phyloP scores from a whole-genome alignment of 2,797 vertebrate species.

The Coreius guichenoti region DNA sequence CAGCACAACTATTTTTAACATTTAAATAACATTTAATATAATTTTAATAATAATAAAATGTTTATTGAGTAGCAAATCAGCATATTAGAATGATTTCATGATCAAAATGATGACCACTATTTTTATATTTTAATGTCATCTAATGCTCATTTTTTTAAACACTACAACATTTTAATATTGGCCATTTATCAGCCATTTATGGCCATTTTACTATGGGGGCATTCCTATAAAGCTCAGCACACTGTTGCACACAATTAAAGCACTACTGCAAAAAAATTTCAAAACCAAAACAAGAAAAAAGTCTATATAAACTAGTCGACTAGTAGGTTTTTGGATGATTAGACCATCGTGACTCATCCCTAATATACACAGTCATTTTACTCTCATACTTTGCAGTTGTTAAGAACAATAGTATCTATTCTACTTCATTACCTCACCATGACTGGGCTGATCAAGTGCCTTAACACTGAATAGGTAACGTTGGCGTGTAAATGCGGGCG shows the following conservation, averaged over 20 bases:
- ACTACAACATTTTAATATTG: background rate
- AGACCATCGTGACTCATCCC: background rate
- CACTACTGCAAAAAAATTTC: background rate
- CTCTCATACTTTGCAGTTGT: background rate
- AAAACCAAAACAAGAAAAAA: background rate
- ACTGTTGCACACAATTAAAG: background rate
- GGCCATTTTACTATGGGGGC: background rate
- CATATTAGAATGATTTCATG: background rate
- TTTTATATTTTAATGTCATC: background rate
- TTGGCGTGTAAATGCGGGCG: background rate
- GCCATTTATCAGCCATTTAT: background rate
- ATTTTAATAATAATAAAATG: background rate
- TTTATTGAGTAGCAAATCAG: background rate
- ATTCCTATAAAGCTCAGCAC: background rate
- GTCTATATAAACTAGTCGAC: background rate
- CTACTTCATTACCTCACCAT: constrained; percentile 6
- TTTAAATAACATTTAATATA: background rate
- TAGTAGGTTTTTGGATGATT: background rate
- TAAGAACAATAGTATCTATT: background rate
- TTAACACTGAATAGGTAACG: background rate
- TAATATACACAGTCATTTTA: background rate
- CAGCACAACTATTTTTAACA: background rate
- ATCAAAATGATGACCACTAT: background rate
- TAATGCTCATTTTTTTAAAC: no score
- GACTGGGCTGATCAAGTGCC: background rate